A percentile compares a stretch with the other conserved stretches of the same genome.
These are phyloP conservation scores for Tetraodon nigroviridis DNA, from an alignment of 2,113 vertebrate genomes.

Conservation along the genomic window DNA sequence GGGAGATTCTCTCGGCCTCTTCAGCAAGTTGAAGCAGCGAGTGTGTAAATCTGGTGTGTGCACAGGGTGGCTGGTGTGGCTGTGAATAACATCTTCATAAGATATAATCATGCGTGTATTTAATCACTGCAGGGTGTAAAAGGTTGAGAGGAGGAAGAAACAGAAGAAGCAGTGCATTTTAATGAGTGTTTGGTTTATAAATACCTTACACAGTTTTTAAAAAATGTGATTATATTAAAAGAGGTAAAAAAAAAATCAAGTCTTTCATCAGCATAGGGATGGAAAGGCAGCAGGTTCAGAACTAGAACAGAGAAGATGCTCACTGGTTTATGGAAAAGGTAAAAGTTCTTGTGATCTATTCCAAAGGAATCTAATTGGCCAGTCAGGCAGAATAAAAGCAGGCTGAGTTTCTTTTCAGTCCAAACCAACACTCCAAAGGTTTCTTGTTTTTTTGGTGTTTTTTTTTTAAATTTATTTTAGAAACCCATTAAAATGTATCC, in stretches of 20 bases:
- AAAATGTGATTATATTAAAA: background rate
- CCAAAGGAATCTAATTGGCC: no score
- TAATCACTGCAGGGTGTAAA: background rate
- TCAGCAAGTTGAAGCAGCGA: conserved; percentile 2
- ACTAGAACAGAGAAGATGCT: background rate
- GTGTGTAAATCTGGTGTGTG: background rate
- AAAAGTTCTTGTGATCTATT: no score
- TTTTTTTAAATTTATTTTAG: no score
- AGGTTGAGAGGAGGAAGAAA: background rate
- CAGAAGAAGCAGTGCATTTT: background rate
- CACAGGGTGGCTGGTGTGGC: conserved; percentile 1
- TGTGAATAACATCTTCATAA: background rate
- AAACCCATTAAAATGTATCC: no score
- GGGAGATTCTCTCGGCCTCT: no score
- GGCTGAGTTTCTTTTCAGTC: no score
- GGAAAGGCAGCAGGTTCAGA: background rate
- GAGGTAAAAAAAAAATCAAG: background rate
- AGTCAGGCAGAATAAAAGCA: no score
- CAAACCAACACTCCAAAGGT: no score
- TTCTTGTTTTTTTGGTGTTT: no score
- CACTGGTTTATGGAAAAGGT: background rate
- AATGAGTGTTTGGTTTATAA: background rate
- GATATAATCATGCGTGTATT: background rate
- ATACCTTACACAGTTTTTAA: background rate
- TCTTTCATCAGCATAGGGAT: background rate